phyloP scores from a whole-genome alignment of 2,888 invertebrate species.

The Tuberolachnus salignus region DNA sequence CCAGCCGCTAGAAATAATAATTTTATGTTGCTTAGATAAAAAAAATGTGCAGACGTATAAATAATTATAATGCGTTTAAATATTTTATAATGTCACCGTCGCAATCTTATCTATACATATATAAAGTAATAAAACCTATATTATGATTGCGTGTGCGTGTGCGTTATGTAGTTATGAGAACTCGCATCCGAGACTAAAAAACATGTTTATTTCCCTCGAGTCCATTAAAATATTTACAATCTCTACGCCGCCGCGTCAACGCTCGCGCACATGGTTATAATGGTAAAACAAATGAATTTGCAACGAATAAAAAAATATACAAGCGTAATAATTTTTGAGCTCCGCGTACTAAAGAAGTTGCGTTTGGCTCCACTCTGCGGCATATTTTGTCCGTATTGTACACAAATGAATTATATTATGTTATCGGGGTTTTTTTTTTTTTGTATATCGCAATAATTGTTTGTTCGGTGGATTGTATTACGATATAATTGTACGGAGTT shows the following conservation, averaged over 20 bases:
- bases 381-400: no score
- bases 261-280: background rate
- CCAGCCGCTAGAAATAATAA: background rate
- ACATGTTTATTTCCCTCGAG: conserved; percentile 12
- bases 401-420: no score
- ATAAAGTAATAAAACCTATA: conserved; percentile 18
- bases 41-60: background rate
- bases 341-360: no score
- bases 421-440: no score
- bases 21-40: background rate
- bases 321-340: no score
- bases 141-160: background rate
- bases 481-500: no score
- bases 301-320: no score
- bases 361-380: no score
- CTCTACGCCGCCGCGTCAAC: no score
- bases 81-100: conserved; percentile 7
- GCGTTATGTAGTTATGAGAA: conserved; percentile 3
- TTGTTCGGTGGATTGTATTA: no score
- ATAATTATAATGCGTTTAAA: conserved; percentile 21
- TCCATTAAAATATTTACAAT: conserved; percentile 19
- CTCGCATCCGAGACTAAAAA: conserved; percentile 12
- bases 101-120: conserved; percentile 1
- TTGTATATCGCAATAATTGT: no score
- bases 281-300: no score